Conservation (phyloP, 2,888 invertebrate genomes). For the Clitarchus hookeri region DNA sequence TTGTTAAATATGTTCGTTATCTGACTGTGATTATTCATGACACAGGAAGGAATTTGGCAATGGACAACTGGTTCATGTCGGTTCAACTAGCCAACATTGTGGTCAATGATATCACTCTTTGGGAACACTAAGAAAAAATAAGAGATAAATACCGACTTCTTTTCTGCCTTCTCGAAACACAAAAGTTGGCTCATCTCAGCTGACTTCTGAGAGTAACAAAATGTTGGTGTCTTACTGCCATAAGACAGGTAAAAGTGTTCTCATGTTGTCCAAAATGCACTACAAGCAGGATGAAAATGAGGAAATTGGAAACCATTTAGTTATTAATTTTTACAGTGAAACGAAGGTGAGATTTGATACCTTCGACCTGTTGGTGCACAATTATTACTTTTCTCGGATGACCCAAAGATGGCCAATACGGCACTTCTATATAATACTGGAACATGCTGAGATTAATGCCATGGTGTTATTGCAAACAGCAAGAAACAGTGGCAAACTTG, state of each 20-base stretch:
- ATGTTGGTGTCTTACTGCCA: neutral
- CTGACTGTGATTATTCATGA: neutral
- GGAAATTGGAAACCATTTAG: neutral
- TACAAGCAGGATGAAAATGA: neutral
- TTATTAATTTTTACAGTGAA: neutral
- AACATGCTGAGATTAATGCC: neutral
- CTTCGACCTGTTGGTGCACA: neutral
- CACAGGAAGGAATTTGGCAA: neutral
- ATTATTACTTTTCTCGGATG: neutral
- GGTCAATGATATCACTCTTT: neutral
- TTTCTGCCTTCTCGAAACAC: neutral
- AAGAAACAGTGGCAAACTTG: neutral
- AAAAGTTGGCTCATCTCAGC: neutral
- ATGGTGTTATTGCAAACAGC: no score
- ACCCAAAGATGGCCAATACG: neutral
- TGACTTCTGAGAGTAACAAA: neutral
- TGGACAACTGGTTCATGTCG: slow-evolving; percentile 11
- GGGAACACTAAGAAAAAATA: neutral
- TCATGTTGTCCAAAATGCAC: neutral
- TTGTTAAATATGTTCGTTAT: neutral
- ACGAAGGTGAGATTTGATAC: neutral
- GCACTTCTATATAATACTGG: neutral
- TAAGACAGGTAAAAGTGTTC: neutral
- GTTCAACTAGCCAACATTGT: neutral
- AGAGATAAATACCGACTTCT: neutral